Evolutionary conservation across 2,113 vertebrate genomes (phyloP).

Genomic region (Leiothrix lutea): DNA sequence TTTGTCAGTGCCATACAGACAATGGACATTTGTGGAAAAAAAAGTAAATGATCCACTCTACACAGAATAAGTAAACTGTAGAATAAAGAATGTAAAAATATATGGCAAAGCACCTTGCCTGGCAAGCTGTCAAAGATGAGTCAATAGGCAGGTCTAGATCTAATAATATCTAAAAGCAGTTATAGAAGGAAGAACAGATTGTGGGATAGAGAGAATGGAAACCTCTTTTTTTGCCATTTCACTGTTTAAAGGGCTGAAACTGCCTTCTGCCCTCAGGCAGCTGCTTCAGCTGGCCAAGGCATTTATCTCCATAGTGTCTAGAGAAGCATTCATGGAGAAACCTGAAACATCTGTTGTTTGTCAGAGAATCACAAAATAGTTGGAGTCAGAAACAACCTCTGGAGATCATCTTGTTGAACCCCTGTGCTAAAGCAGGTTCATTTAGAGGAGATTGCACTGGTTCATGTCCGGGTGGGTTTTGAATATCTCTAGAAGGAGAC

Average conservation of each 20-base stretch:
- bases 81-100: background rate
- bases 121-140: background rate
- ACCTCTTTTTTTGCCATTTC: fast-evolving
- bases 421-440: background rate
- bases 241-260: background rate
- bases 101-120: background rate
- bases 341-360: background rate
- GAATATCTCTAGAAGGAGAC: fast-evolving
- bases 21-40: background rate
- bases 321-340: background rate
- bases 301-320: background rate
- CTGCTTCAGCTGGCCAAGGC: background rate
- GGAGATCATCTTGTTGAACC: background rate
- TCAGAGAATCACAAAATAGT: background rate
- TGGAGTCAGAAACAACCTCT: background rate
- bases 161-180: background rate
- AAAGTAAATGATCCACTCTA: background rate
- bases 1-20: background rate
- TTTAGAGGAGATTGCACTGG: background rate
- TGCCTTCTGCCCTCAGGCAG: background rate
- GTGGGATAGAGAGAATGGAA: background rate
- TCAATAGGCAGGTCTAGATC: background rate
- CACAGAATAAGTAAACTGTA: background rate
- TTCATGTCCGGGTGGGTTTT: background rate
- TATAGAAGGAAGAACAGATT: background rate